Evolutionary conservation across 2,888 invertebrate species (phyloP), one percentile per base, ranked within the genome.

Genomic region (Lampropteryx suffumata): DNA sequence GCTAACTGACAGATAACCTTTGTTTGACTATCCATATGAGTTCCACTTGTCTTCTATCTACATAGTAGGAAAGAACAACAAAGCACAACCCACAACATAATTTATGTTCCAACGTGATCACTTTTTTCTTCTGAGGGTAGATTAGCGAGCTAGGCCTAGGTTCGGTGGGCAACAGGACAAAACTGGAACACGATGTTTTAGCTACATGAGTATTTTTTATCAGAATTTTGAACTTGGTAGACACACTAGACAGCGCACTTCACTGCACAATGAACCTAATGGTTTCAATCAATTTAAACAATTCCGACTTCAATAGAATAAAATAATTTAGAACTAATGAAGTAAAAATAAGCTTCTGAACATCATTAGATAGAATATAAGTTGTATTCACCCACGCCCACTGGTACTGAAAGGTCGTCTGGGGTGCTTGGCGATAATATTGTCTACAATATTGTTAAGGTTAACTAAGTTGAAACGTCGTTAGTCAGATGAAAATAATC

Each of bases 1-100:
- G n/a, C n/a, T n/a, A n/a, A n/a, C 3, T 3, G 28, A 28, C 4
- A 14, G 39, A 58, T 56, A 56, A 56, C 56, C 58, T 52, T 46
- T 55, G n/a, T 48, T 51, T 50, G 42, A 48, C 48, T 43, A 48
- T 50, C 53, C 27, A 49, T 42, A 32, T 32, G 17, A 50, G 53
- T 43, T 35, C 39, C 44, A 35, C 47, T 21, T 34, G 32, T 34
- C 17, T 8, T 5, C 17, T 9, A 32, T 14, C 14, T n/a, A n/a
- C n/a, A n/a, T n/a, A n/a, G n/a, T n/a, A n/a, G 1, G 30, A 30
- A n/a, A 46, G 32, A 30, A n/a, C 11, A n/a, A n/a, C n/a, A n/a
- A n/a, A n/a, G n/a, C n/a, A n/a, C n/a, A n/a, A n/a, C n/a, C n/a
- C n/a, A n/a, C n/a, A n/a, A n/a, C n/a, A n/a, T n/a, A n/a, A n/a